phyloP scores from a whole-genome alignment of 2,888 invertebrate genomes.

The Lepidocyrtoides sp. region DNA sequence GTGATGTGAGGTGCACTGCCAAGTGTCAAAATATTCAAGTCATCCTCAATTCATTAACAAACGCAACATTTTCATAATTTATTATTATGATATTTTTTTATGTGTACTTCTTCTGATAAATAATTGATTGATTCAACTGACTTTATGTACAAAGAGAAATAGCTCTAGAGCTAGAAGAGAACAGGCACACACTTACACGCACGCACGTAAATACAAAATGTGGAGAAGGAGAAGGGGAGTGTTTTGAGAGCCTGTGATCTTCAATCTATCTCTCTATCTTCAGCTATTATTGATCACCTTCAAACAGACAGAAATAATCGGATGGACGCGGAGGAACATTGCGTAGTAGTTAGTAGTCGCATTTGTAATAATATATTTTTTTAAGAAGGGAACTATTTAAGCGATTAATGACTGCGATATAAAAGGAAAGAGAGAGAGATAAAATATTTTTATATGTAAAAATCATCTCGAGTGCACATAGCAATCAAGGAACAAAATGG shows the following conservation, averaged over 20 bases:
- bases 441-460: neutral
- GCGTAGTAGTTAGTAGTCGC: neutral
- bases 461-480: neutral
- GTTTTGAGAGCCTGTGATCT: neutral
- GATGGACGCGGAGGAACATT: neutral
- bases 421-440: neutral
- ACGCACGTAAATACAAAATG: neutral
- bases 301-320: neutral
- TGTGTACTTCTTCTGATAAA: neutral
- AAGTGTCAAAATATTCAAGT: constrained; percentile 61
- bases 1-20: constrained; percentile 19
- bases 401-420: constrained; percentile 43
- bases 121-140: constrained; percentile 58
- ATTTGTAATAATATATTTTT: no score
- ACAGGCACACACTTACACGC: neutral
- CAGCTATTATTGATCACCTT: constrained; percentile 42
- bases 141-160: neutral
- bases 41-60: constrained; percentile 74
- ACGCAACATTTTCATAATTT: constrained; percentile 45
- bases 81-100: neutral
- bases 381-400: neutral
- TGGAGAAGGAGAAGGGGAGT: neutral
- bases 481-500: neutral
- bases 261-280: no score
- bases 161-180: no score